phyloP scores from a whole-genome alignment of 2,888 invertebrate genomes.

The Harmothoe impar region DNA sequence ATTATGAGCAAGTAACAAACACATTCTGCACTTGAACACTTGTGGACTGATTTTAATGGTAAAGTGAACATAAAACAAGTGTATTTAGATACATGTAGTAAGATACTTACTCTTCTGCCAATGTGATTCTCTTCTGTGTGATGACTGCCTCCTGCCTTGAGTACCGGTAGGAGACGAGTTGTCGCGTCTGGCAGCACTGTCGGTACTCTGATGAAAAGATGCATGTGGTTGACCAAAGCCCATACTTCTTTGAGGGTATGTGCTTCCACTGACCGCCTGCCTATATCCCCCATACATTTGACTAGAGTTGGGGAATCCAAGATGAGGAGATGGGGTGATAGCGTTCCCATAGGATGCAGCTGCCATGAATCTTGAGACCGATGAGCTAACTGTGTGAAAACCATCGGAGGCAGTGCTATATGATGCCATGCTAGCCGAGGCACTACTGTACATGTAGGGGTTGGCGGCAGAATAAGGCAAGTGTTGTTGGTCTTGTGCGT shows the following conservation, averaged over 20 bases:
- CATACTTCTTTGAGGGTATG: not conserved
- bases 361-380: conserved; percentile 20
- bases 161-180: not conserved
- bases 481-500: not conserved
- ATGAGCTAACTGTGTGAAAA: not conserved
- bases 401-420: not conserved
- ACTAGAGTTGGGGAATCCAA: not conserved
- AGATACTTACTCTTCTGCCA: not conserved
- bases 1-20: no score
- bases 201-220: not conserved
- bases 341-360: conserved; percentile 31
- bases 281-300: not conserved
- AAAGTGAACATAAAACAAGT: no score
- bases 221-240: not conserved
- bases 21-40: no score
- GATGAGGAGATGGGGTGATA: not conserved
- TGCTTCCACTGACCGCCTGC: not conserved
- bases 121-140: not conserved
- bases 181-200: not conserved
- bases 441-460: not conserved
- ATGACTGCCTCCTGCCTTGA: not conserved
- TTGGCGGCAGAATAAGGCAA: no score
- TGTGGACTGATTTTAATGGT: no score
- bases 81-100: no score
- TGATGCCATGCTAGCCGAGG: not conserved